These are phyloP conservation scores for Liposcelis brunnea DNA, from an alignment of 2,888 invertebrate genomes.

Conservation along the genomic window DNA sequence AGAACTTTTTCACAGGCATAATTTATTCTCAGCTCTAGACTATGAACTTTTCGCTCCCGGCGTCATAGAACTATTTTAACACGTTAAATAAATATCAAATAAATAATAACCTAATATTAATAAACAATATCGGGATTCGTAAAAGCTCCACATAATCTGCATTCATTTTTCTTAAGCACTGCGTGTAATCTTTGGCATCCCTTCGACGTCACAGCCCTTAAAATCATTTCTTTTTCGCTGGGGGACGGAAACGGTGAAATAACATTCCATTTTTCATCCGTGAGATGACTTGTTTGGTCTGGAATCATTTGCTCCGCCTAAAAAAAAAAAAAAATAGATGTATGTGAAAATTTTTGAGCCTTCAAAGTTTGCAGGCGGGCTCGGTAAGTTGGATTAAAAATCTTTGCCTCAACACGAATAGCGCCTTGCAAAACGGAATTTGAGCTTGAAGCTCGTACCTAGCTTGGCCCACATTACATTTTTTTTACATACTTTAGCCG, in stretches of 20 bases:
- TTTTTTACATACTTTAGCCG: conserved; percentile 25
- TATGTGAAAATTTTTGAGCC: too few species aligned
- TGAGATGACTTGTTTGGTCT: neutral
- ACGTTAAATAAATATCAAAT: too few species aligned
- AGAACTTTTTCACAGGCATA: too few species aligned
- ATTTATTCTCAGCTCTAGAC: too few species aligned
- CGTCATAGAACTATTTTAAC: too few species aligned
- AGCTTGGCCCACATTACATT: too few species aligned
- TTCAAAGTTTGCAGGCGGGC: too few species aligned
- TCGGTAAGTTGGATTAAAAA: too few species aligned
- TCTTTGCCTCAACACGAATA: too few species aligned
- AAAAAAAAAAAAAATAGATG: conserved; percentile 7
- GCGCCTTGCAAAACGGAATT: too few species aligned
- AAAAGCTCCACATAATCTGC: conserved; percentile 4
- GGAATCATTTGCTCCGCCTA: conserved; percentile 4
- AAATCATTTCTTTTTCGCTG: conserved; percentile 44
- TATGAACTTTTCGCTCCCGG: too few species aligned
- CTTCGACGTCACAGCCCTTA: conserved; percentile 32
- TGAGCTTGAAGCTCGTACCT: too few species aligned
- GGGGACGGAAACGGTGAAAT: conserved; percentile 35
- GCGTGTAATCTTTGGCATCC: conserved; percentile 2
- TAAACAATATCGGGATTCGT: neutral
- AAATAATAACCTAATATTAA: neutral
- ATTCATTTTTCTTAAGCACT: conserved; percentile 5
- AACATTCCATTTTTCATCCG: neutral